Evolutionary conservation across 2,888 invertebrate genomes (phyloP), one percentile per base, ranked within the genome.

Genomic region (Zele albiditarsus): DNA sequence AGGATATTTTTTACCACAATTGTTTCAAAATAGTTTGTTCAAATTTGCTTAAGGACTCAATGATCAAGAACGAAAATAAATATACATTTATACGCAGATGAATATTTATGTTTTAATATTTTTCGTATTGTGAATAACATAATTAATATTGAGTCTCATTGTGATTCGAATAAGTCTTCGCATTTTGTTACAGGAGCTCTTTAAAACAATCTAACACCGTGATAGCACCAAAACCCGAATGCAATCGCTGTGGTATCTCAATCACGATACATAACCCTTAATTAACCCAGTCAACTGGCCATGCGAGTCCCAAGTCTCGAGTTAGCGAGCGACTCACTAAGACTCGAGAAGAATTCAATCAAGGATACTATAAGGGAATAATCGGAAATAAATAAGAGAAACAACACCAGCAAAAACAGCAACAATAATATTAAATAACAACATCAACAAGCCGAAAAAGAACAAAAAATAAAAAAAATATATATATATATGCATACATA

Each of bases 181-280:
- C 78, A 78, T 53, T 84, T 80, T 86, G 85, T 89, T 88, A 78
- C 86, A 89, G 89, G 88, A 85, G 85, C 85, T 79, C 87, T 87
- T 84, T 89, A 89, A 88, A 85, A 81, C 81, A 81, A 83, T 82
- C 82, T 81, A 84, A 83, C 82, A 81, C 84, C 82, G 82, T 85
- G 84, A 83, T 85, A 69, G 84, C 86, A 86, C 82, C 83, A 85
- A 75, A 84, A 85, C 84, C 81, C 82, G 84, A 84, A 84, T 79
- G 82, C 84, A 82, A 84, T 83, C 82, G 82, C 80, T 82, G 83
- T 83, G 81, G 80, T 83, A 83, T 84, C 82, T 73, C 79, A 82
- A 82, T 79, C 80, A 81, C 80, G 81, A 82, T 80, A 84, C 82
- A 80, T 79, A 79, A 83, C 68, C 71, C 65, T 23, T 20, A 71